phyloP scores from a whole-genome alignment of 2,888 invertebrate species.

The Tiliacea citrago region DNA sequence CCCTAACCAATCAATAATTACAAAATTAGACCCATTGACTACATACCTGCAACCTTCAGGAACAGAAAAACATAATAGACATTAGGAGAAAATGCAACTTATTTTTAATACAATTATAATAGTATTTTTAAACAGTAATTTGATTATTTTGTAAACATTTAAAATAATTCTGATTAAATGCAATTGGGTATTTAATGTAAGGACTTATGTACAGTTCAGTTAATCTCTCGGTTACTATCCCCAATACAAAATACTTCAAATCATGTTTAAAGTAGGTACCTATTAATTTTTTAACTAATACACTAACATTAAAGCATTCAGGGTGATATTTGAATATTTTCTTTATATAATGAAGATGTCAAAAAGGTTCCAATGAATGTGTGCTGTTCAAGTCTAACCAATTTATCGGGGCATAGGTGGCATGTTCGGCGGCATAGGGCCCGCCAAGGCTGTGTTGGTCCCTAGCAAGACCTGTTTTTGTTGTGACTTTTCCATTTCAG shows the following conservation, averaged over 20 bases:
- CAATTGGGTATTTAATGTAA: constrained; percentile 47
- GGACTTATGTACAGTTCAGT: constrained; percentile 53
- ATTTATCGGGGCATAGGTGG: constrained; percentile 92
- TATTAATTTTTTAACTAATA: constrained; percentile 81
- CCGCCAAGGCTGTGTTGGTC: constrained; percentile 95
- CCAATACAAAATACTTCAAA: constrained; percentile 67
- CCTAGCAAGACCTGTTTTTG: constrained; percentile 98
- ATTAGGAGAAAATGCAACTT: constrained; percentile 70
- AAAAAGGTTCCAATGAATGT: constrained; percentile 69
- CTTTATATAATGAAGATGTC: constrained; percentile 71
- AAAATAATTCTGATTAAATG: constrained; percentile 65
- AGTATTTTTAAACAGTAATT: constrained; percentile 62
- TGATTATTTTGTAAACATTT: constrained; percentile 62
- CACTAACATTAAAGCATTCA: constrained; percentile 86
- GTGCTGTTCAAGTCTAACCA: constrained; percentile 55
- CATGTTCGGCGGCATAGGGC: constrained; percentile 92
- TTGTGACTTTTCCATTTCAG: constrained; percentile 98
- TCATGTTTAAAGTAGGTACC: constrained; percentile 71
- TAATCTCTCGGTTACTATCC: constrained; percentile 41
- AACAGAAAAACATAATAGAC: constrained; percentile 56
- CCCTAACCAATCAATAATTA: constrained; percentile 70
- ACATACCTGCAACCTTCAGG: constrained; percentile 59
- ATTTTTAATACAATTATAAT: constrained; percentile 61
- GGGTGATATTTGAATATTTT: constrained; percentile 77
- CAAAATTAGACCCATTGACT: constrained; percentile 68